Evolutionary conservation across 1,140 invertebrate species (phyloP).

Genomic region (Daktulosphaira vitifoliae): DNA sequence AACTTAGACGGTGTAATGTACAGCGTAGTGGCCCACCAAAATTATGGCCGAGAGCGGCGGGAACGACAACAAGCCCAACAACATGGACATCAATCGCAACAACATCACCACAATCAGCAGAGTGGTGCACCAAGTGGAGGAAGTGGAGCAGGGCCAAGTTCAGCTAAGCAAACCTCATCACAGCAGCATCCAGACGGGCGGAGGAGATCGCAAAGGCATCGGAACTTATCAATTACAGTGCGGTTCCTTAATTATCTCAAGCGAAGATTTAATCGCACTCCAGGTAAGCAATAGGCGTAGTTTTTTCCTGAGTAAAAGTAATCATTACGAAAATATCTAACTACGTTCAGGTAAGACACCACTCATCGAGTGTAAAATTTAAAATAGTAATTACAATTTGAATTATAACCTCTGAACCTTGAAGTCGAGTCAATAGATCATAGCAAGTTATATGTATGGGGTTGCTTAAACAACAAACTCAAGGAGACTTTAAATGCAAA

Average conservation of each 20-base stretch:
- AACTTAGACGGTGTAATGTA: slow-evolving; percentile 34
- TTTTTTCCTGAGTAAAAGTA: too few species aligned
- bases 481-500: too few species aligned
- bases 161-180: background rate
- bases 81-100: slow-evolving; percentile 2
- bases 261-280: slow-evolving; percentile 35
- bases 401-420: too few species aligned
- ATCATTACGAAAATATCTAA: too few species aligned
- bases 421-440: too few species aligned
- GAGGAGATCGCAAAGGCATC: slow-evolving; percentile 8
- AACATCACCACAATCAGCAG: slow-evolving; percentile 5
- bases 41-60: slow-evolving; percentile 35
- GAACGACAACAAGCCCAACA: slow-evolving; percentile 5
- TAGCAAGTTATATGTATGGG: too few species aligned
- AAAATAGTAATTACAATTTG: too few species aligned
- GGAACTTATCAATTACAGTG: slow-evolving; percentile 30
- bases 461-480: too few species aligned
- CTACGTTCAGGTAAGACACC: too few species aligned
- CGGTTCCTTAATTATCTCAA: slow-evolving; percentile 37
- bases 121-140: background rate
- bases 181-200: slow-evolving; percentile 16
- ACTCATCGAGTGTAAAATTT: too few species aligned
- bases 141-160: background rate
- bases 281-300: too few species aligned
- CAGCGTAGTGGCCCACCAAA: slow-evolving; percentile 39